Conservation (phyloP, 2,888 invertebrate species). For the Chloromyia formosa region DNA sequence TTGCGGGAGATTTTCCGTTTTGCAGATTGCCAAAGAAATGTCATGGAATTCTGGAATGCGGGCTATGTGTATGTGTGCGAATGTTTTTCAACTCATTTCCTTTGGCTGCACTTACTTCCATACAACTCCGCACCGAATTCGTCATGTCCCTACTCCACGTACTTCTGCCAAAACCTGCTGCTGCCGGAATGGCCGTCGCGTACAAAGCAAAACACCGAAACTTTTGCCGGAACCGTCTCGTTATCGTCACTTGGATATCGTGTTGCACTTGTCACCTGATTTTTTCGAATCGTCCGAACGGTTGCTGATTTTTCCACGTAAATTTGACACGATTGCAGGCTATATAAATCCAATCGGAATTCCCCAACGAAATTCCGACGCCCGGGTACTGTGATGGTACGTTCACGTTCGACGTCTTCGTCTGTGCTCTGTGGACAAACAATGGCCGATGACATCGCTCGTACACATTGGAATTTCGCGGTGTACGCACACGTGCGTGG, state of each 20-base stretch:
- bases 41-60: not conserved
- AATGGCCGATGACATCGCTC: conserved; percentile 35
- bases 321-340: no score
- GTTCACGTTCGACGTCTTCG: not conserved
- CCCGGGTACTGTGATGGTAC: not conserved
- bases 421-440: conserved; percentile 6
- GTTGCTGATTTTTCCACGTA: no score
- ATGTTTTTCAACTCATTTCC: not conserved
- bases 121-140: conserved; percentile 73
- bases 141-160: conserved; percentile 62
- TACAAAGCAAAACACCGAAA: not conserved
- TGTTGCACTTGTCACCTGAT: conserved; percentile 6
- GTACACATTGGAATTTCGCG: not conserved
- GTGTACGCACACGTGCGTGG: conserved; percentile 5
- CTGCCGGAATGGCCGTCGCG: conserved; percentile 17
- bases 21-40: conserved; percentile 3
- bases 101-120: conserved; percentile 66
- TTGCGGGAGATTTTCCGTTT: not conserved
- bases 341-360: not conserved
- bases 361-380: not conserved
- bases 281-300: no score
- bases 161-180: conserved; percentile 4
- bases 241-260: not conserved
- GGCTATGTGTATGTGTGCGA: not conserved
- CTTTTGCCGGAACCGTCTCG: not conserved